Base-by-base conservation (phyloP, 2,797 vertebrate species). In the Crocodylus rhombifer region DNA sequence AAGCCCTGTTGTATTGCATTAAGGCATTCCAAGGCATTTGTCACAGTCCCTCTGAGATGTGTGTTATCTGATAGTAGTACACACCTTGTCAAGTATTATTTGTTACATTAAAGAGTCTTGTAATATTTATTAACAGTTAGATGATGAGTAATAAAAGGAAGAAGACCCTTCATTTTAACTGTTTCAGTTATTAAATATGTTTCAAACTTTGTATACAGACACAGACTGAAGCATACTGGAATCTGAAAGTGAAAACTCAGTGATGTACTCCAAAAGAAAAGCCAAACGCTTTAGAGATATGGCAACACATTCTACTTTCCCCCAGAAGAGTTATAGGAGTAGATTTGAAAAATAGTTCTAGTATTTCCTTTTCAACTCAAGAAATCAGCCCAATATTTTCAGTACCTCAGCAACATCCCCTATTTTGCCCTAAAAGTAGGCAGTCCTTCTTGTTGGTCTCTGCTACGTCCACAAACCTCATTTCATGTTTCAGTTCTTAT, bases 81-180 rank as follows among this genome's bases (percentile, higher is more conserved):
- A 91, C 82, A 91, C 89, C 61, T 95, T 94, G 92, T 94, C 89
- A 94, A 89, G 91, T 80, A 96, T 96, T 93, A 96, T 97, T 97
- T 92, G 95, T 96, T 95, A 84, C 6, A 12, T 79, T 93, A 80
- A 93, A 96, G 76, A 64, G 67, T 25, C 88, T 88, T 90, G 26
- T 84, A 93, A 92, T 96, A 96, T 97, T 94, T 73, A 91, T 93
- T 93, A 97, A 82, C 26, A 84, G 71, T 81, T 95, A 92, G 73
- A 86, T 87, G 92, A 81, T 33, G 87, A 36, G 63, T 64, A 88
- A 87, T 94, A 87, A 90, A 30, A 96, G 94, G 57, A 84, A 61
- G 75, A 80, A 84, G 26, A 83, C 36, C 87, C 55, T 75, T 90
- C 3, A 51, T 89, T 91, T 95, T 91, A 95, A 84, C 73, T 51